Base-by-base conservation (phyloP, 1,140 invertebrate genomes). In the Arctopsyche grandis region DNA sequence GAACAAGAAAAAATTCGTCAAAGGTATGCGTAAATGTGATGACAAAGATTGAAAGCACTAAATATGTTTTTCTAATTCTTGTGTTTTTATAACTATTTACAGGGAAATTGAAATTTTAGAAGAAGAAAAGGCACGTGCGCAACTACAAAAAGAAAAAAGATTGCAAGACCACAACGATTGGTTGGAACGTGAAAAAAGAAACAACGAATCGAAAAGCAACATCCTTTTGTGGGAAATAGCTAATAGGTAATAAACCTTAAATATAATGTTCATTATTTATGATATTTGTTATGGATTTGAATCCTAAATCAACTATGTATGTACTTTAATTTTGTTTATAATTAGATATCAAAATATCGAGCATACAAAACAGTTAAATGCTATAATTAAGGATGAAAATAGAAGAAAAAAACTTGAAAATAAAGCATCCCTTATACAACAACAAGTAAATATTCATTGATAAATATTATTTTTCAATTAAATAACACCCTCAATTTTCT, bases 291-390 rank as follows among this genome's bases (percentile, higher is more conserved):
- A 48, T 66, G n/a, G 10, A 66, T 12, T n/a, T n/a, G n/a, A n/a
- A n/a, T n/a, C n/a, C n/a, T n/a, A n/a, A n/a, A n/a, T n/a, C n/a
- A n/a, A n/a, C n/a, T n/a, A n/a, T n/a, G n/a, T n/a, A n/a, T n/a
- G n/a, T n/a, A n/a, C n/a, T n/a, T n/a, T 7, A 38, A 38, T 38
- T 38, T 38, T 38, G 7, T 38, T 60, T 60, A 5, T 19, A 9
- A 10, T 10, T 75, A 89, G 88, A 71, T 86, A 86, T 56, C 86
- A 88, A 81, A 89, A 89, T 77, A 82, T 79, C 0, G 85, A 88
- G 75, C n/a, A 87, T 5, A 86, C 86, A 19, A 83, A 86, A 75
- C 84, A 85, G 0, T 86, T 83, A 79, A 38, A 86, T 22, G 83
- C 85, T 38, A 82, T 85, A 16, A 73, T 84, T 10, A 84, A 83